Conservation (phyloP, 1,140 invertebrate genomes). For the Drosophila suzukii region DNA sequence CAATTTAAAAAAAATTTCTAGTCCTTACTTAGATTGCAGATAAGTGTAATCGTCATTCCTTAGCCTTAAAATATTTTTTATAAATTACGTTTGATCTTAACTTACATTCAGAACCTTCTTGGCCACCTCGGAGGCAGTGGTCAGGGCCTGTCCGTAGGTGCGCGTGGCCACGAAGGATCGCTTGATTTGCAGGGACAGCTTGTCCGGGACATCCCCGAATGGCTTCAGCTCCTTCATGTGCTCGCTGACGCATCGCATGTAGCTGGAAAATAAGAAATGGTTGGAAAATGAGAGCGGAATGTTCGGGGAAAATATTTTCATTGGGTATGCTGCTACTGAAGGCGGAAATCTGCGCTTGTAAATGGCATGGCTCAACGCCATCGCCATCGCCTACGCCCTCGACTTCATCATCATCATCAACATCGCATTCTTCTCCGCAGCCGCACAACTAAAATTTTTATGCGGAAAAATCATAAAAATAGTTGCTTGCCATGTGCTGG, state of each 20-base stretch:
- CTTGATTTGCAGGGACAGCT: conserved; percentile 94
- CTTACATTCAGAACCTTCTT: conserved; percentile 92
- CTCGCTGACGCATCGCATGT: conserved; percentile 93
- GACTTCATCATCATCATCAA: background rate
- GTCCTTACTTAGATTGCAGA: too few species aligned
- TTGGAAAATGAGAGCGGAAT: conserved; percentile 15
- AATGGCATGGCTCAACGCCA: conserved; percentile 59
- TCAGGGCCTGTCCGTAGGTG: conserved; percentile 95
- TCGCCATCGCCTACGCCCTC: conserved; percentile 2
- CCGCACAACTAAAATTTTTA: conserved; percentile 36
- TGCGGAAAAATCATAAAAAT: conserved; percentile 73
- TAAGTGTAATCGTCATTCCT: too few species aligned
- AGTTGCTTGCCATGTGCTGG: conserved; percentile 54
- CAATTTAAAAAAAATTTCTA: too few species aligned
- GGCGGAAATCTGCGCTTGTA: conserved; percentile 68
- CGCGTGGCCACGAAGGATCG: conserved; percentile 97
- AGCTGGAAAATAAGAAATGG: conserved; percentile 84
- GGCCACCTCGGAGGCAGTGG: conserved; percentile 92
- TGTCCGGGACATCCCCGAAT: conserved; percentile 96
- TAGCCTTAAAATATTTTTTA: too few species aligned
- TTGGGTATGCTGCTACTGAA: conserved; percentile 7
- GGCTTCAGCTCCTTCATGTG: conserved; percentile 97
- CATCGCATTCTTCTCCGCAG: conserved; percentile 4
- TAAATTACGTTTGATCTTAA: conserved; percentile 7
- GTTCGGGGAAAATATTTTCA: conserved; percentile 44